Evolutionary conservation across 2,797 vertebrate species (phyloP), one percentile per base, ranked within the genome.

Genomic region (Austrolebias charrua): DNA sequence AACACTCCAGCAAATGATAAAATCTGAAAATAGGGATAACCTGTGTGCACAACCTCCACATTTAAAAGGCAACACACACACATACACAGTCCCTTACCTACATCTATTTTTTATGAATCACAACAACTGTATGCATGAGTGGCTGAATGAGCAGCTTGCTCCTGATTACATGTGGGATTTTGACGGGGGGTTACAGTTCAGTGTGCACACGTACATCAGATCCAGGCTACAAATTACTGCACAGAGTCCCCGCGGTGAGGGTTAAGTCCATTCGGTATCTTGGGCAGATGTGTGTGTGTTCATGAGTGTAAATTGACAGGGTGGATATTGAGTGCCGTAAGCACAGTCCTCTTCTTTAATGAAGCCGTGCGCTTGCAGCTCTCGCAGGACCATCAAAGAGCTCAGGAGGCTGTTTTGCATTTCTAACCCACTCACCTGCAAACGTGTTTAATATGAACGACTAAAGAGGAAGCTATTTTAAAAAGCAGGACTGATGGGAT

Each of bases 211-310:
- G 40, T 49, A 46, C 55, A 57, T 73, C 73, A 69, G 35, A 62
- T 56, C 47, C 64, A 73, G 55, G 5, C 48, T 60, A 29, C 42
- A 65, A 76, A 73, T 52, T 42, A 35, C 50, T 20, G 29, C 57
- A 20, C 48, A 19, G 45, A 54, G 66, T 51, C 69, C 65, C 63
- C 33, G 60, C 40, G 20, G 63, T 49, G 0, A 63, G 16, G 67
- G 54, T 64, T 60, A 42, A 70, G 55, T 75, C 66, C 63, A 75
- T 82, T 78, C 79, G 66, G 60, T 69, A 66, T 60, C 71, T 73
- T 57, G 45, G 8, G 33, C 28, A 61, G 44, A 40, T 40, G 10
- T 40, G 38, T 40, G 38, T 40, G 38, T 40, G 10, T 40, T 40
- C n/a, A 6, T 18, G 53, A 63, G 65, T 70, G 65, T 48, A 43